Evolutionary conservation across 1,140 invertebrate species (phyloP).

Genomic region (Lysiphlebus fabarum): DNA sequence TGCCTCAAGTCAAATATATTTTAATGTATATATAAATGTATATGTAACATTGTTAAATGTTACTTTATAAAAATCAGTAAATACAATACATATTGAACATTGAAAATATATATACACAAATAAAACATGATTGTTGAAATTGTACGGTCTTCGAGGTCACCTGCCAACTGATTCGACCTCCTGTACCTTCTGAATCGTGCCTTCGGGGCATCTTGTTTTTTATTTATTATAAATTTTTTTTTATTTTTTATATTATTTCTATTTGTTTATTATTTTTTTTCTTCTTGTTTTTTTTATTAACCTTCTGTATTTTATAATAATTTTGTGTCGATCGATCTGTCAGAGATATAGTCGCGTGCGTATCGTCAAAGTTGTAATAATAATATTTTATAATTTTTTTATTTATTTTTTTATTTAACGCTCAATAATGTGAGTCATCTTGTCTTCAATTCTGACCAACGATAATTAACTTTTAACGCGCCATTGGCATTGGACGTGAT

Average conservation of each 20-base stretch:
- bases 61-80: background rate
- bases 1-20: conserved; percentile 1
- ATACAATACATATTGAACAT: conserved; percentile 7
- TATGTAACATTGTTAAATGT: background rate
- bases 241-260: background rate
- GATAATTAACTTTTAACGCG: conserved; percentile 30
- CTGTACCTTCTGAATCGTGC: conserved; percentile 20
- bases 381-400: background rate
- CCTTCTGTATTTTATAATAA: background rate
- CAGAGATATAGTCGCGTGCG: conserved; percentile 20
- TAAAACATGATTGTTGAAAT: conserved; percentile 18
- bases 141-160: conserved; percentile 24
- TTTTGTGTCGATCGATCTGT: conserved; percentile 21
- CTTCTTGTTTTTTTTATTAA: background rate
- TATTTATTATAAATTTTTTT: background rate
- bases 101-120: background rate
- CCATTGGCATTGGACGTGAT: conserved; percentile 32
- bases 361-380: conserved; percentile 7
- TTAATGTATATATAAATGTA: conserved; percentile 1
- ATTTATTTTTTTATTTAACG: background rate
- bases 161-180: conserved; percentile 26
- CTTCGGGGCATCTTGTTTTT: conserved; percentile 12
- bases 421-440: conserved; percentile 14
- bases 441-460: conserved; percentile 13
- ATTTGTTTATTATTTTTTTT: conserved; percentile 1